These are phyloP conservation scores for Steinernema hermaphroditum DNA, from an alignment of 2,888 invertebrate genomes.

Conservation along the genomic window DNA sequence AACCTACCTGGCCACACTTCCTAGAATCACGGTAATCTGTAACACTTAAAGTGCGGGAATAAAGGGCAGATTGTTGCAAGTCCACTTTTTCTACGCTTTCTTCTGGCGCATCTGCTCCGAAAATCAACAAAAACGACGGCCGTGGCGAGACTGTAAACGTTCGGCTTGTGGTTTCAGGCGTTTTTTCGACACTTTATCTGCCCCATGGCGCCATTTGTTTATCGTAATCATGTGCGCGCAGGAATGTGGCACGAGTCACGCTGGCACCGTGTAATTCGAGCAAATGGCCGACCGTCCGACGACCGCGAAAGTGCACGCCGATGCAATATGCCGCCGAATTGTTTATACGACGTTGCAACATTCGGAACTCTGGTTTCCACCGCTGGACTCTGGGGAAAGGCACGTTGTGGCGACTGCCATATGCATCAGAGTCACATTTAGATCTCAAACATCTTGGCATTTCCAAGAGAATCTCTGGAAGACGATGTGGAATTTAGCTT, in stretches of 20 bases:
- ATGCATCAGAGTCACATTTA: neutral
- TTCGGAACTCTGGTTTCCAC: neutral
- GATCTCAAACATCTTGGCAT: neutral
- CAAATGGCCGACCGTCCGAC: neutral
- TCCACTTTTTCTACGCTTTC: no score
- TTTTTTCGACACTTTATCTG: neutral
- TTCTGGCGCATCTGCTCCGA: no score
- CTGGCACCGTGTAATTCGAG: conserved; percentile 19
- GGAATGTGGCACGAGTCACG: conserved; percentile 16
- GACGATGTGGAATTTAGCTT: no score
- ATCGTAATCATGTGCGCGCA: conserved; percentile 2
- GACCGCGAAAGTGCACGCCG: conserved; percentile 1
- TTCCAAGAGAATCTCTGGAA: no score
- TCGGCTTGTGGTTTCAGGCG: neutral
- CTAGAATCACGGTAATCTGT: no score
- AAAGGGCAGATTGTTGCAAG: no score
- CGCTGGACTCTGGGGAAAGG: neutral
- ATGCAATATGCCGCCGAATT: neutral
- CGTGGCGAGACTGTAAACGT: neutral
- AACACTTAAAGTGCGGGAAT: no score
- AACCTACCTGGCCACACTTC: no score
- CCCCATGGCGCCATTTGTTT: neutral
- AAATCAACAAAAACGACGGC: neutral
- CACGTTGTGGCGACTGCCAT: neutral
- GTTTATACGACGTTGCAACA: neutral